Conservation (phyloP, 2,113 vertebrate species). For the Bos indicus region DNA sequence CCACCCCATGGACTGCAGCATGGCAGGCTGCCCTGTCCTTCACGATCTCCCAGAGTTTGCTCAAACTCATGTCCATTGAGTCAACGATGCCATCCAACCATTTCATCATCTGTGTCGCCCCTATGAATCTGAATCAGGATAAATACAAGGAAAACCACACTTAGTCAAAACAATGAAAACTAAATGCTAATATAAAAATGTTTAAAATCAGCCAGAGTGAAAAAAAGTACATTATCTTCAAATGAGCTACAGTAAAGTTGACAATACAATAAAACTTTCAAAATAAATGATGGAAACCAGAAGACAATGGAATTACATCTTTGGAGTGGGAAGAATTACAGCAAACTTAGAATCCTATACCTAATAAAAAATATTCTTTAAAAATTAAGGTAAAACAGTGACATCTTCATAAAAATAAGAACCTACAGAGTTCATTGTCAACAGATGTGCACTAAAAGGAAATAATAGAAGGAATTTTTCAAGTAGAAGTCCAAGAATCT, state of each 20-base stretch:
- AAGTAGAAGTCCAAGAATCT: slow-evolving; percentile 9
- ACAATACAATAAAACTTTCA: background rate
- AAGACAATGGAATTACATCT: background rate
- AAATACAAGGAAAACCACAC: slow-evolving; percentile 2
- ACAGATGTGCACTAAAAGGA: background rate
- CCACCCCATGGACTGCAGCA: background rate
- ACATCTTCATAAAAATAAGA: slow-evolving; percentile 27
- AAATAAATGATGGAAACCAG: background rate
- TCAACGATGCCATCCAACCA: background rate
- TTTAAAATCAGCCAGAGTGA: background rate
- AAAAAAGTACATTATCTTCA: background rate
- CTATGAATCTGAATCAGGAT: background rate
- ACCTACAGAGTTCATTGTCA: background rate
- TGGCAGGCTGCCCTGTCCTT: background rate
- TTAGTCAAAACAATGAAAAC: background rate
- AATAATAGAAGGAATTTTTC: slow-evolving; percentile 19
- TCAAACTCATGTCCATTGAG: background rate
- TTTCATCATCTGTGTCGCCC: background rate
- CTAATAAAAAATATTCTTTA: slow-evolving; percentile 5
- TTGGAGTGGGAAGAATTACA: background rate
- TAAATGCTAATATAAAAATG: slow-evolving; percentile 12
- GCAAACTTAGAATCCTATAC: background rate
- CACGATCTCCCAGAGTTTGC: background rate
- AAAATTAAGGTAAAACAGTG: slow-evolving; percentile 3
- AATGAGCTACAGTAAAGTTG: background rate